Percentiles rank a stretch among this genome's conserved stretches.
Evolutionary conservation across 2,888 invertebrate genomes (phyloP).

Genomic region (Holacanthella duospinosa): DNA sequence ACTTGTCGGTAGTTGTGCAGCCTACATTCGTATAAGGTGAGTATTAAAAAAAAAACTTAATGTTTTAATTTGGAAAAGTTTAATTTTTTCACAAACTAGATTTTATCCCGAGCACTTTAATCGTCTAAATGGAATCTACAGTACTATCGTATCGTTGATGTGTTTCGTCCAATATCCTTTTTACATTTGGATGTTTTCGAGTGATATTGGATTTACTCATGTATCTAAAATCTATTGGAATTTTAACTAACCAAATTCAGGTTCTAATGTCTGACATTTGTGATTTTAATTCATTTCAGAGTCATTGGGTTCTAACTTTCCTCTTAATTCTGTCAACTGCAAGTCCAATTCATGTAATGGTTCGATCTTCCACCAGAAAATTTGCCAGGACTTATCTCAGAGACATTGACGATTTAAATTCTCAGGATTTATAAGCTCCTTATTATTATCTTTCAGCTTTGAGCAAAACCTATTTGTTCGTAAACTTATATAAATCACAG

Average conservation of each 20-base stretch:
- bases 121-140: conserved; percentile 39
- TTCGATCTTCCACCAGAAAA: conserved; percentile 13
- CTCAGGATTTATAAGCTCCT: too few relatives aligned
- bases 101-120: conserved; percentile 40
- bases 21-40: conserved; percentile 39
- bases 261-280: too few relatives aligned
- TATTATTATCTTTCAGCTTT: too few relatives aligned
- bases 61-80: background rate
- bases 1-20: conserved; percentile 38
- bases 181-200: conserved; percentile 37
- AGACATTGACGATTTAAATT: too few relatives aligned
- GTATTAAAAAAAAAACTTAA: too few relatives aligned
- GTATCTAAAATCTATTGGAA: conserved; percentile 12
- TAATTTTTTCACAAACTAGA: conserved; percentile 21
- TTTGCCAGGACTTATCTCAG: too few relatives aligned
- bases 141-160: conserved; percentile 38
- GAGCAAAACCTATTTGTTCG: too few relatives aligned
- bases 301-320: conserved; percentile 23
- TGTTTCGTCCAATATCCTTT: conserved; percentile 39
- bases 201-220: conserved; percentile 15
- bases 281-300: too few relatives aligned
- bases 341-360: conserved; percentile 31
- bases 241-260: too few relatives aligned
- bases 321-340: conserved; percentile 24
- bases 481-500: too few relatives aligned